Conservation (phyloP, 2,113 vertebrate genomes). For the Pontoporia blainvillei region DNA sequence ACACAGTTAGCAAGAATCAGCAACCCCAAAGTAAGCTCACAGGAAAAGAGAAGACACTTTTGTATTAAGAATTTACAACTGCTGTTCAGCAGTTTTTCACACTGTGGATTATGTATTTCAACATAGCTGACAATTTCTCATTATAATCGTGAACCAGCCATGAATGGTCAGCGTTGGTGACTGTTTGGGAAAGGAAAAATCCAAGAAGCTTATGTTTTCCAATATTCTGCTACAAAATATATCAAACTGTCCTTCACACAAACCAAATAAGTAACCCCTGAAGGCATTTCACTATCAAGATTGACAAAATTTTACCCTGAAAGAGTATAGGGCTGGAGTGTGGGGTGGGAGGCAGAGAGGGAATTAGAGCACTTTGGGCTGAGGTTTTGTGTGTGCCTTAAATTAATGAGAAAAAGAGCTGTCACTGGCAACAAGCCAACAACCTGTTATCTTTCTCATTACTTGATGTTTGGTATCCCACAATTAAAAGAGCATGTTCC, state of each 20-base stretch:
- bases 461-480: slow-evolving; percentile 57
- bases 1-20: slow-evolving; percentile 38
- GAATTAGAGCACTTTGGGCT: not conserved
- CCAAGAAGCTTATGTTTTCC: slow-evolving; percentile 19
- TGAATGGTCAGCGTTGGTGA: slow-evolving; percentile 5
- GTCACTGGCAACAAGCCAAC: slow-evolving; percentile 33
- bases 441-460: slow-evolving; percentile 29
- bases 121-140: slow-evolving; percentile 56
- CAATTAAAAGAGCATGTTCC: slow-evolving; percentile 53
- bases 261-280: not conserved
- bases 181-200: slow-evolving; percentile 27
- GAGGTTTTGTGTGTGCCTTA: not conserved
- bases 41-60: slow-evolving; percentile 33
- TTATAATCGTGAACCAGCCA: slow-evolving; percentile 12
- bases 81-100: slow-evolving; percentile 39
- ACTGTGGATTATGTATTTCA: slow-evolving; percentile 57
- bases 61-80: slow-evolving; percentile 35
- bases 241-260: not conserved
- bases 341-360: not conserved
- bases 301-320: not conserved
- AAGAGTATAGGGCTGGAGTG: not conserved
- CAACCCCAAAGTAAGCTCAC: slow-evolving; percentile 14
- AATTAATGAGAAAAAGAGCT: slow-evolving; percentile 54
- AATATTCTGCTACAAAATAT: not conserved
- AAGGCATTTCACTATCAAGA: not conserved